Base-by-base conservation (phyloP, 1,140 invertebrate genomes). In the Drosophila watanabei region DNA sequence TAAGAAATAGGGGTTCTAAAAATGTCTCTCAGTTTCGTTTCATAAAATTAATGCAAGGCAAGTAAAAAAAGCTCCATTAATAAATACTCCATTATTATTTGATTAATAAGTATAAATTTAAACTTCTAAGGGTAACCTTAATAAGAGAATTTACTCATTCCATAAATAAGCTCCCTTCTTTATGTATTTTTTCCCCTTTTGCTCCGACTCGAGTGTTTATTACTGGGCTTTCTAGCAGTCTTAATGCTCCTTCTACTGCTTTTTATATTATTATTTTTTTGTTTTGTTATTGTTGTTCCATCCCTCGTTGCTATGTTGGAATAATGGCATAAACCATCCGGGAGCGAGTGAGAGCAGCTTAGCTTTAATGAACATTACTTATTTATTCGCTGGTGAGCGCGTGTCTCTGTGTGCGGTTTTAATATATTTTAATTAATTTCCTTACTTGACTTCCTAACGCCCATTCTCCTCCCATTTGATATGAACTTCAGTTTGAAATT, bases 361-460 rank as follows among this genome's bases (percentile, higher is more conserved):
- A 68, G 71, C 75, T 87, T 82, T 87, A 87, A 87, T 86, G 61
- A 75, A 85, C 28, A 54, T 62, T 73, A 32, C 51, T 56, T 48
- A 41, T 24, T 70, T 35, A 51, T 33, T 41, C 9, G 35, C 35
- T 62, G 33, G 33, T 62, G 41, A 45, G 37, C 24, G 60, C 45
- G 37, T 45, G 63, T 68, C 33, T 41, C n/a, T 30, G 20, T 37
- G 56, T 48, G 54, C 57, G 70, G 62, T 54, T 81, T 82, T 82
- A 81, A 81, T 82, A 56, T 65, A 65, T 80, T 76, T 82, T 48
- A 76, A 65, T 81, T 77, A 51, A 61, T 48, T 79, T 72, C 13
- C 41, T 61, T 37, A 52, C 41, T 64, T 28, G 45, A 58, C 35
- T 77, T 65, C 33, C 6, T 24, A 35, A 16, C 16, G 18, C 33